Conservation (phyloP, 2,797 vertebrate genomes). For the Eulemur coronatus region DNA sequence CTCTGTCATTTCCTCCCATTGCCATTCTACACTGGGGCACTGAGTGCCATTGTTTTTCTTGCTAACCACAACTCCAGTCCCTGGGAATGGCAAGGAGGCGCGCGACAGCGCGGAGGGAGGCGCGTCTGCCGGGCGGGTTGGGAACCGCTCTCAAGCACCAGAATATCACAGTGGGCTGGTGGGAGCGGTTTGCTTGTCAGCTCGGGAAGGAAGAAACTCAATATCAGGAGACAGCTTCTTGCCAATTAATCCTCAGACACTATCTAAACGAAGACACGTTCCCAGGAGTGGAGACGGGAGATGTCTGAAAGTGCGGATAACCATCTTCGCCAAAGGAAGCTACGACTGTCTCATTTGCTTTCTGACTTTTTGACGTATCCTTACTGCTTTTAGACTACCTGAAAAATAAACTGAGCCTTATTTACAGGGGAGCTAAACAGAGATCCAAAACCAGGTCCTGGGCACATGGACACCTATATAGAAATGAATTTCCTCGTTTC, state of each 20-base stretch:
- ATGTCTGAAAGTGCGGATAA: constrained; percentile 8
- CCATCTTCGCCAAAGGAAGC: constrained; percentile 50
- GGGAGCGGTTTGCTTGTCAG: constrained; percentile 39
- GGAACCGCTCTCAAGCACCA: background rate
- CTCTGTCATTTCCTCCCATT: constrained; percentile 82
- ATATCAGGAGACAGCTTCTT: constrained; percentile 60
- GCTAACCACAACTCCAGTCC: background rate
- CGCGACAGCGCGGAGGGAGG: background rate
- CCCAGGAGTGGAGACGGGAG: constrained; percentile 36
- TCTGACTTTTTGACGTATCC: background rate
- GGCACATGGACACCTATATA: background rate
- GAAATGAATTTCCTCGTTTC: constrained; percentile 34
- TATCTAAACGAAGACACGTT: background rate
- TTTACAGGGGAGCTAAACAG: background rate
- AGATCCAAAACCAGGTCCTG: background rate
- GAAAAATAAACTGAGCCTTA: background rate
- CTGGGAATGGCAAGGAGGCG: background rate
- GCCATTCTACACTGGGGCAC: constrained; percentile 22
- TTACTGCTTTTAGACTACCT: constrained; percentile 9
- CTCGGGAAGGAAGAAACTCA: constrained; percentile 65
- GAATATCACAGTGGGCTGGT: background rate
- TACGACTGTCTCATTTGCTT: background rate
- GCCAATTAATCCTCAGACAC: constrained; percentile 41
- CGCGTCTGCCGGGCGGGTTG: background rate
- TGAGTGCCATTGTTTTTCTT: constrained; percentile 52